Evolutionary conservation across 92 coral and sea anemone genomes (phyloP), one percentile per base, ranked within the genome.

Genomic region (Metridium senile): DNA sequence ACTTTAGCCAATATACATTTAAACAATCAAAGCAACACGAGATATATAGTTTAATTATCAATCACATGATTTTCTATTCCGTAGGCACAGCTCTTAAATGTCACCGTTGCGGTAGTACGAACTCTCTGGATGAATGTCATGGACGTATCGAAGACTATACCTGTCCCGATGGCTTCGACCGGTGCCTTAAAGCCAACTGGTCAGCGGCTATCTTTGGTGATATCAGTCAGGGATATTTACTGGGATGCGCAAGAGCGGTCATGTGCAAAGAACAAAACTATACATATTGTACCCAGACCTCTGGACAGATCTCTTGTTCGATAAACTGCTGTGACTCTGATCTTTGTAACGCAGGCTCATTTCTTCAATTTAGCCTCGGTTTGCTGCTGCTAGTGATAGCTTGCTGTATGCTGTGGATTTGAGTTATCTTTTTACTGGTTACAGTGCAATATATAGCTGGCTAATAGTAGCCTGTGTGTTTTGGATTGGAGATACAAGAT

Each of bases 41-140:
- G 3, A 4, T 22, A 54, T 17, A 54, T 54, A 2, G 61, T 17
- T 22, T 19, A 54, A 2, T 4, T 54, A 4, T 22, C 17, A 54
- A 54, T 54, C 2, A 54, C 26, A 54, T 22, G 3, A 9, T 2
- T 17, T 17, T 54, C 17, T 54, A 4, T 39, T 13, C 13, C 49
- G 13, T 56, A 79, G 84, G 39, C 22, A 22, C 26, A 35, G 70
- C 59, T 0, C 67, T 79, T 16, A 58, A 68, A 29, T 79, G 84
- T 70, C 49, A 69, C 62, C 18, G 29, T 1, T 79, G 84, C 34
- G 84, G 75, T 11, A 79, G 84, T 45, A 29, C 33, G 0, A 79
- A 79, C 62, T 79, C 84, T 11, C 74, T 79, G 1, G 84, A 70
- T 68, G 84, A 79, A 61, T 79, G 84, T 33, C 84, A 79, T 47